Evolutionary conservation across 1,140 invertebrate species (phyloP).

Genomic region (Drosophila yakuba): DNA sequence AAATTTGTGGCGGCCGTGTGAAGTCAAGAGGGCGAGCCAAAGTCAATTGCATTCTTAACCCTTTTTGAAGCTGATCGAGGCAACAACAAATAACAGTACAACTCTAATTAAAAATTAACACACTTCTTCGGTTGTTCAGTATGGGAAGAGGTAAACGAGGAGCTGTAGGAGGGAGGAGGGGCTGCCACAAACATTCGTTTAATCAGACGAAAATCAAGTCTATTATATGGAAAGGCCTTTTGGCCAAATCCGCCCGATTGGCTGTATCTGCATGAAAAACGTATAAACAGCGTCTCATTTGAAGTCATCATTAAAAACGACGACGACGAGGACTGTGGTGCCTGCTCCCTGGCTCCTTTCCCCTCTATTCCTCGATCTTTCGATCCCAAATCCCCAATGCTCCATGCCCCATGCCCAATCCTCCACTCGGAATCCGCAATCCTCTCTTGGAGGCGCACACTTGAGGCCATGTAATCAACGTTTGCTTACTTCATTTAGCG

Average conservation of each 20-base stretch:
- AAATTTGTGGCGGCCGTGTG: slow-evolving; percentile 74
- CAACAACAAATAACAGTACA: slow-evolving; percentile 82
- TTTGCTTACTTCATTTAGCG: slow-evolving; percentile 83
- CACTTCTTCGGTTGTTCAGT: slow-evolving; percentile 25
- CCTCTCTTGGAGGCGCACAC: slow-evolving; percentile 66
- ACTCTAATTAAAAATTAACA: slow-evolving; percentile 83
- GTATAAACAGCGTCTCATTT: slow-evolving; percentile 73
- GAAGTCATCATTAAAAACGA: slow-evolving; percentile 82
- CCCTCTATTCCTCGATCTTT: background rate
- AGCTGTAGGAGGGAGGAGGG: background rate
- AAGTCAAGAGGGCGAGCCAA: slow-evolving; percentile 80
- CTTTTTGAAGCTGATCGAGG: slow-evolving; percentile 62
- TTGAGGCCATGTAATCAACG: slow-evolving; percentile 83
- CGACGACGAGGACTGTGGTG: slow-evolving; percentile 60
- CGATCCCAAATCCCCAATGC: background rate
- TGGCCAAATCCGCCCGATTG: slow-evolving; percentile 65
- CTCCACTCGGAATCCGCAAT: slow-evolving; percentile 12
- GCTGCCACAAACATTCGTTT: slow-evolving; percentile 65
- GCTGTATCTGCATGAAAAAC: slow-evolving; percentile 58
- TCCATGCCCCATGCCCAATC: no score
- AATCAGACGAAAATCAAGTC: slow-evolving; percentile 81
- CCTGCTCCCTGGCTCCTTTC: slow-evolving; percentile 1
- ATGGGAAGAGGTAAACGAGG: background rate
- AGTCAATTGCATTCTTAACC: slow-evolving; percentile 83
- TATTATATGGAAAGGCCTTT: slow-evolving; percentile 64